These are phyloP conservation scores for Eilema griseolum DNA, from an alignment of 2,888 invertebrate genomes.

Conservation along the genomic window DNA sequence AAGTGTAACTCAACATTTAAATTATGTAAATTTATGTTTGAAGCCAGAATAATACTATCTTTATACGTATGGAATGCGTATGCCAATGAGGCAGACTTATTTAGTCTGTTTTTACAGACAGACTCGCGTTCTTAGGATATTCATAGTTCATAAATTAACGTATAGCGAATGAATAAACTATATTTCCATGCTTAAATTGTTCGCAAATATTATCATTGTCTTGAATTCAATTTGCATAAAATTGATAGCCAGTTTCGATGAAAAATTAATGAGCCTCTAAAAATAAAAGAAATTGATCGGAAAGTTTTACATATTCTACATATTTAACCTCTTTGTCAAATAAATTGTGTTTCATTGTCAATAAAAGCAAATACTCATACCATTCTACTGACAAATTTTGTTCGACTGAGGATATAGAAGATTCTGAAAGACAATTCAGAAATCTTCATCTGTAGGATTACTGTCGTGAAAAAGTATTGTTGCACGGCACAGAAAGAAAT, in stretches of 20 bases:
- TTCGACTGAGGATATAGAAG: background rate
- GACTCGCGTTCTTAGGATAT: background rate
- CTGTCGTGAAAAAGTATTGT: background rate
- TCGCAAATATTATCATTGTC: background rate
- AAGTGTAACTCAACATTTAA: slow-evolving; percentile 1
- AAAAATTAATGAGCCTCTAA: background rate
- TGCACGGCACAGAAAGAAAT: background rate
- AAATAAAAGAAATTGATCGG: background rate
- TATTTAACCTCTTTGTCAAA: background rate
- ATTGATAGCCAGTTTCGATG: background rate
- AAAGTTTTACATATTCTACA: background rate
- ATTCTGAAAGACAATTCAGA: background rate
- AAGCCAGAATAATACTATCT: slow-evolving; percentile 3
- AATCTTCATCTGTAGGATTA: background rate
- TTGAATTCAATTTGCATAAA: background rate
- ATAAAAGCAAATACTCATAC: slow-evolving; percentile 19
- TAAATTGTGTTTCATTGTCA: slow-evolving; percentile 21
- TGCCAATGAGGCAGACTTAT: background rate
- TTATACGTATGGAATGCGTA: slow-evolving; percentile 2
- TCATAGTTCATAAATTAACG: background rate
- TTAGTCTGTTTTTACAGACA: background rate
- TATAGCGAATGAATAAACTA: background rate
- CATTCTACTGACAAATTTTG: slow-evolving; percentile 7
- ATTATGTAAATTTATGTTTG: slow-evolving; percentile 10
- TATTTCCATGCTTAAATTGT: background rate